Evolutionary conservation across 2,797 vertebrate genomes (phyloP).

Genomic region (Pipistrellus pygmaeus): DNA sequence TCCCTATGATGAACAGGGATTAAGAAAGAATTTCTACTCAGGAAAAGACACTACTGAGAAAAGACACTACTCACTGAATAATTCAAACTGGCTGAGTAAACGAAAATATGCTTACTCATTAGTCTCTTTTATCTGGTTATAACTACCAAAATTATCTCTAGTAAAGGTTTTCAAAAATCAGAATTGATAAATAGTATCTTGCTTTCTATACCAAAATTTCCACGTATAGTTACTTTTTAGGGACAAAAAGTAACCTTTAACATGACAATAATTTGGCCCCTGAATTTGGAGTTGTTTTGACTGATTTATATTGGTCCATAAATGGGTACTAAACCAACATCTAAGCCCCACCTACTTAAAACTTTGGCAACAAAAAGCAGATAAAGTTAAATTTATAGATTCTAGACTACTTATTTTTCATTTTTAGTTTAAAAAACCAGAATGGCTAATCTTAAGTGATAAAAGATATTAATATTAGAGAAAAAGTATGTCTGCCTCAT

Average conservation of each 20-base stretch:
- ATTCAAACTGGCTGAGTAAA: constrained; percentile 24
- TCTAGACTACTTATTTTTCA: constrained; percentile 9
- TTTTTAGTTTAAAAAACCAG: constrained; percentile 57
- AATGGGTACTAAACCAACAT: not conserved
- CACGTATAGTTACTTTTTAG: constrained; percentile 28
- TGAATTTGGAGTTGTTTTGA: constrained; percentile 9
- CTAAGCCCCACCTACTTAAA: not conserved
- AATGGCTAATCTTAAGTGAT: constrained; percentile 35
- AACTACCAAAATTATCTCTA: constrained; percentile 17
- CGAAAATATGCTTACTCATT: not conserved
- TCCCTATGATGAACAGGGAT: not conserved
- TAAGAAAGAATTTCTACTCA: constrained; percentile 42
- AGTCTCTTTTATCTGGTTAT: constrained; percentile 7
- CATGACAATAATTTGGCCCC: constrained; percentile 17
- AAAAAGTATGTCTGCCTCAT: not conserved
- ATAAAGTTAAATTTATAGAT: constrained; percentile 1
- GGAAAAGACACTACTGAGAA: constrained; percentile 25
- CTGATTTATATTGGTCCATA: not conserved
- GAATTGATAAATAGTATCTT: constrained; percentile 34
- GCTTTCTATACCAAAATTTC: constrained; percentile 28
- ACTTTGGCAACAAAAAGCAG: constrained; percentile 54
- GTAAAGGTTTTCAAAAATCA: not conserved
- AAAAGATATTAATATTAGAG: constrained; percentile 21
- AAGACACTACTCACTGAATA: constrained; percentile 32
- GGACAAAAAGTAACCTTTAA: constrained; percentile 27